A percentile compares a stretch with the other conserved stretches of the same genome.
These are phyloP conservation scores for Euclidia mi DNA, from an alignment of 2,888 invertebrate genomes.

Conservation along the genomic window DNA sequence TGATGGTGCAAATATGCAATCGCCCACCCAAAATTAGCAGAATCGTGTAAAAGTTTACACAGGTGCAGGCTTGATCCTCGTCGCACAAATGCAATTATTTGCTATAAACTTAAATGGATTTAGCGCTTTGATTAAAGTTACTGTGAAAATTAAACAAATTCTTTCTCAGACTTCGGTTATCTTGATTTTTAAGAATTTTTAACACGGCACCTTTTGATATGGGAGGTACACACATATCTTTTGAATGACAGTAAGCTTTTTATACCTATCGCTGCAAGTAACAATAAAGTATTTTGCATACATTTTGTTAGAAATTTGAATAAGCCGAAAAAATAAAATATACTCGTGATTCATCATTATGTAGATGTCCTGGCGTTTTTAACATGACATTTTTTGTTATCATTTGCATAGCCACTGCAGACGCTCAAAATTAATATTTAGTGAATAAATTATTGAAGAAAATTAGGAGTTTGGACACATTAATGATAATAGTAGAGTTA, in stretches of 20 bases:
- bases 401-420: slow-evolving; percentile 24
- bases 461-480: slow-evolving; percentile 21
- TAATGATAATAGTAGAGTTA: slow-evolving; percentile 7
- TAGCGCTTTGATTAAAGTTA: slow-evolving; percentile 43
- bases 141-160: slow-evolving; percentile 24
- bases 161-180: slow-evolving; percentile 34
- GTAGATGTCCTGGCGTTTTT: slow-evolving; percentile 20
- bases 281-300: slow-evolving; percentile 50
- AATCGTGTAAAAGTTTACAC: slow-evolving; percentile 73
- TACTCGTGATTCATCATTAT: slow-evolving; percentile 43
- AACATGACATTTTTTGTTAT: slow-evolving; percentile 23
- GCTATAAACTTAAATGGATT: slow-evolving; percentile 55
- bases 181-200: slow-evolving; percentile 29
- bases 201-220: slow-evolving; percentile 25
- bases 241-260: slow-evolving; percentile 45
- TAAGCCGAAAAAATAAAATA: slow-evolving; percentile 43
- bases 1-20: slow-evolving; percentile 78
- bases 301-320: slow-evolving; percentile 44
- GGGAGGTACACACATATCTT: slow-evolving; percentile 35
- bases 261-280: slow-evolving; percentile 29
- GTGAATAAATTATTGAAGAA: slow-evolving; percentile 21
- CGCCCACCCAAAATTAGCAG: slow-evolving; percentile 73
- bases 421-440: slow-evolving; percentile 10
- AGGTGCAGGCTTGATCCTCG: slow-evolving; percentile 73
- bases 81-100: slow-evolving; percentile 77